Base-by-base conservation (phyloP, 1,140 invertebrate species). In the Hylaeus anthracinus region DNA sequence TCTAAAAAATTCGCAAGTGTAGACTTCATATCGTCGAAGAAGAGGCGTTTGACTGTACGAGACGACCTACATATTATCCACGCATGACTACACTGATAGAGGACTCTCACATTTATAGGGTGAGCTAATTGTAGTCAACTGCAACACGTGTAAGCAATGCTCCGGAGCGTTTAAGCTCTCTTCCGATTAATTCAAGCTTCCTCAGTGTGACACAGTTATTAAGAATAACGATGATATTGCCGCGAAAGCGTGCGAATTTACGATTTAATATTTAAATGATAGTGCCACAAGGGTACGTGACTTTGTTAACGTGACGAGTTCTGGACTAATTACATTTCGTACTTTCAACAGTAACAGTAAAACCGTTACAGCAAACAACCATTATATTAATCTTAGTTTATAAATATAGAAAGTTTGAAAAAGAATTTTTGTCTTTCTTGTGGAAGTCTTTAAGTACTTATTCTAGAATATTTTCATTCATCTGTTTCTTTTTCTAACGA, bases 21-120 rank as follows among this genome's bases (percentile, higher is more conserved):
- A 8, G 8, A 10, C 15, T 39, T 26, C 48, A 9, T 48, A n/a
- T 26, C 61, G 5, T 37, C 41, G 15, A 73, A 39, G 60, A 64
- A 73, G 26, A 73, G 26, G 4, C 4, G 37, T 67, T 75, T 72
- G 26, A 61, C 41, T 48, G 48, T 15, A 15, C 56, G 41, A 45
- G 73, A 58, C 71, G 82, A 76, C 82, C 82, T 67, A 84, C 72
- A 84, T 84, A 63, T 70, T 51, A 70, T 58, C 64, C 45, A 72
- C 72, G 72, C 72, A 15, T 71, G 79, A 72, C 37, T 66, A 71
- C 56, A 58, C 58, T 12, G 63, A 73, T 81, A 76, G n/a, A 76
- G 26, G 67, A 74, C 65, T 69, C 72, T 69, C 72, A n/a, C 51
- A 58, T 73, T 43, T 73, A 73, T 65, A 79, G 77, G 70, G 77